Evolutionary conservation across 2,797 vertebrate genomes (phyloP).

Genomic region (Oreonectes daqikongensis): DNA sequence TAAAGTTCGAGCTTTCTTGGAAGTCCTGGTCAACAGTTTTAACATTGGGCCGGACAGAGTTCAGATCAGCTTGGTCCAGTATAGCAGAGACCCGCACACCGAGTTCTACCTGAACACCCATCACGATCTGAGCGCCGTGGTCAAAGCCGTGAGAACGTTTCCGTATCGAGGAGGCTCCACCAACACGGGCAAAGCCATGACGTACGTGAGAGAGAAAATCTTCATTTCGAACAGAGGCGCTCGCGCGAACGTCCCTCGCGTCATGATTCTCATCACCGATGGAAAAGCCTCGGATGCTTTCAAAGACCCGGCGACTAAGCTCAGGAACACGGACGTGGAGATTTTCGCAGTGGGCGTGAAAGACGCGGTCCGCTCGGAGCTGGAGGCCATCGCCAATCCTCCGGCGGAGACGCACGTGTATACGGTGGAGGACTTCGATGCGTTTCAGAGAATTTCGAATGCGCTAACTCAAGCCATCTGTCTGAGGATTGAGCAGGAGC

Average conservation of each 20-base stretch:
- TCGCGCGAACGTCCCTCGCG: conserved; percentile 86
- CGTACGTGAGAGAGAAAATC: conserved; percentile 91
- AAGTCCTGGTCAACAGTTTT: conserved; percentile 93
- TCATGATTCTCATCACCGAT: conserved; percentile 97
- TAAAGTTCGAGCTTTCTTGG: conserved; percentile 94
- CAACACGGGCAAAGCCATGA: conserved; percentile 97
- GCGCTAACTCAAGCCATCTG: conserved; percentile 96
- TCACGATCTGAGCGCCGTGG: conserved; percentile 81
- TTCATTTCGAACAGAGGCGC: conserved; percentile 85
- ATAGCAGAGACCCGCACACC: conserved; percentile 92
- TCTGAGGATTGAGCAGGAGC: conserved; percentile 93
- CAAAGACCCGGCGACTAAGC: conserved; percentile 85
- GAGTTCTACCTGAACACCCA: conserved; percentile 93
- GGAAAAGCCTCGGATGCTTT: conserved; percentile 97
- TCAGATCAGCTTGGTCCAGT: conserved; percentile 97
- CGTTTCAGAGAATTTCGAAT: conserved; percentile 95
- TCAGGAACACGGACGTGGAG: conserved; percentile 89
- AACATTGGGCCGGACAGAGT: conserved; percentile 90
- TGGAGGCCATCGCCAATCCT: conserved; percentile 91
- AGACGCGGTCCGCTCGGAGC: conserved; percentile 89
- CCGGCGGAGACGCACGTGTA: conserved; percentile 93
- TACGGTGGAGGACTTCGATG: conserved; percentile 97
- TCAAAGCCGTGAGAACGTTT: conserved; percentile 89
- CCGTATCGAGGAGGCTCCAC: conserved; percentile 98
- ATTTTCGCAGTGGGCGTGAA: conserved; percentile 98